Conservation (phyloP, 2,797 vertebrate genomes). For the Urophycis tenuis region DNA sequence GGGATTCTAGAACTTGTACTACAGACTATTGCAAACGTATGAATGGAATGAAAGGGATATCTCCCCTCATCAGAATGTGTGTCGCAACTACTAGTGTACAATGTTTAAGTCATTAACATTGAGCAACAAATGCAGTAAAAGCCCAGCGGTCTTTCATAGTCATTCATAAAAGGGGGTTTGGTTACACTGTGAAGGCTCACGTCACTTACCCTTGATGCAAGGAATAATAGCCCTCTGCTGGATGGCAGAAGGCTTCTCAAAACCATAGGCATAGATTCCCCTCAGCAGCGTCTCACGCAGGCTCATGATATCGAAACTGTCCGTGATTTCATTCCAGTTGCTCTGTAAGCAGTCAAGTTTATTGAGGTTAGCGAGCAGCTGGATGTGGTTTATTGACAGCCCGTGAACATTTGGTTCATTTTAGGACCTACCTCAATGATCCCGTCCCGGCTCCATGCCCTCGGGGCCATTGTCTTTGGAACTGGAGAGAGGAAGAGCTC, state of each 20-base stretch:
- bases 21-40: background rate
- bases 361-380: background rate
- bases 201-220: constrained; percentile 92
- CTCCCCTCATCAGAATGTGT: background rate
- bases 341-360: constrained; percentile 69
- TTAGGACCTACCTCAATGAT: constrained; percentile 84
- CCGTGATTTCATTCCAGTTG: constrained; percentile 99
- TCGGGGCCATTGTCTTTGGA: constrained; percentile 74
- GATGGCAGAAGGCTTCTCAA: constrained; percentile 99
- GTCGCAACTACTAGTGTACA: background rate
- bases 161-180: too few relatives aligned
- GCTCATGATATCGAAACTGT: constrained; percentile 99
- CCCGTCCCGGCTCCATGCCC: constrained; percentile 99
- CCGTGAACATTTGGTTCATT: background rate
- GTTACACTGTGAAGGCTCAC: background rate
- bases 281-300: constrained; percentile 95
- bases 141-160: too few relatives aligned
- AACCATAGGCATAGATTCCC: constrained; percentile 98
- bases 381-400: background rate
- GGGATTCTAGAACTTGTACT: background rate
- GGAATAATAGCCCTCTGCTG: constrained; percentile 98
- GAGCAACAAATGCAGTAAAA: background rate
- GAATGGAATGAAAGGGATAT: background rate
- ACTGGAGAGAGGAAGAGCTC: background rate
- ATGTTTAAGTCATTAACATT: too few relatives aligned